These are phyloP conservation scores for Psilanteris sp. DNA, from an alignment of 1,140 invertebrate species.

Conservation along the genomic window DNA sequence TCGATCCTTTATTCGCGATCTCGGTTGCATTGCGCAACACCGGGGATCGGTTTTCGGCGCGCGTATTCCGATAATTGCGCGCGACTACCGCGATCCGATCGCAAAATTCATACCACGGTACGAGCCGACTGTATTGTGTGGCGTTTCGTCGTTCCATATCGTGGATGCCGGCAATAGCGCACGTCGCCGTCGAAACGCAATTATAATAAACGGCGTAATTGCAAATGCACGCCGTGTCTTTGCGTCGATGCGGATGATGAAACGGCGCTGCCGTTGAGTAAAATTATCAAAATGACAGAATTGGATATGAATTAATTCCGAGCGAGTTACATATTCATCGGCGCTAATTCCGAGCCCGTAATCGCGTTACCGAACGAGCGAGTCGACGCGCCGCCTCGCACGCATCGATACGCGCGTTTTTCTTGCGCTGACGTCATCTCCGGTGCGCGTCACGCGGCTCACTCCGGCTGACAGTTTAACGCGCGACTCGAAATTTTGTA, in stretches of 20 bases:
- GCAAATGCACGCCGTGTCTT: slow-evolving; percentile 29
- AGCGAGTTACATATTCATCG: slow-evolving; percentile 50
- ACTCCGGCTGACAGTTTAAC: slow-evolving; percentile 29
- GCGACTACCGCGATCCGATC: too few relatives aligned
- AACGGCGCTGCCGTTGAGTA: slow-evolving; percentile 21
- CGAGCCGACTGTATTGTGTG: too few relatives aligned
- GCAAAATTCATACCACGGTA: too few relatives aligned
- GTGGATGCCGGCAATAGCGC: neutral
- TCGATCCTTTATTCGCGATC: too few relatives aligned
- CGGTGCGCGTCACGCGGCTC: slow-evolving; percentile 28
- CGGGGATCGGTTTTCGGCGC: too few relatives aligned
- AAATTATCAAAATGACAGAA: slow-evolving; percentile 57
- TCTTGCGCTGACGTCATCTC: slow-evolving; percentile 27
- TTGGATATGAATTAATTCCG: slow-evolving; percentile 45
- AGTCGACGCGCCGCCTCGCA: neutral
- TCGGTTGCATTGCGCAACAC: too few relatives aligned
- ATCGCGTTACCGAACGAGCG: slow-evolving; percentile 38
- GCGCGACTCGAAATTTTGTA: slow-evolving; percentile 27
- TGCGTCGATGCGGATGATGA: slow-evolving; percentile 6
- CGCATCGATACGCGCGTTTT: slow-evolving; percentile 21
- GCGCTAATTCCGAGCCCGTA: slow-evolving; percentile 36
- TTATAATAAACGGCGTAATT: slow-evolving; percentile 30
- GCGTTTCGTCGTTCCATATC: too few relatives aligned
- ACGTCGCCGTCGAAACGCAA: slow-evolving; percentile 7
- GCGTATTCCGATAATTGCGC: too few relatives aligned